A percentile compares a stretch with the other conserved stretches of the same genome.
phyloP scores from a whole-genome alignment of 2,888 invertebrate species.

The Oxyteleia sp. region DNA sequence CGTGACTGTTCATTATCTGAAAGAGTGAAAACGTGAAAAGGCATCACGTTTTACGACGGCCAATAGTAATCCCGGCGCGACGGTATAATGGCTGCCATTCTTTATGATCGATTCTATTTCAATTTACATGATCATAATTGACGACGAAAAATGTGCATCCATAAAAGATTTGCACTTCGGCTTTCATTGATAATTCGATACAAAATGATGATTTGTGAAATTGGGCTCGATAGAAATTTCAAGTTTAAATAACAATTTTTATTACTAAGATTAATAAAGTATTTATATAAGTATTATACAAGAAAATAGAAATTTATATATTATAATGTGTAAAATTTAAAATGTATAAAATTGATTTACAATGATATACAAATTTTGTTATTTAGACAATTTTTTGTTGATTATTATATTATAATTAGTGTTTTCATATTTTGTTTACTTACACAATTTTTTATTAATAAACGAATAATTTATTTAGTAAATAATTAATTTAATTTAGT shows the following conservation, averaged over 20 bases:
- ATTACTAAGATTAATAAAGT: background rate
- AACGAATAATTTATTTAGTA: no score
- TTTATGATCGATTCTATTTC: slow-evolving; percentile 53
- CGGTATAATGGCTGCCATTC: slow-evolving; percentile 33
- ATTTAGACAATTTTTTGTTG: no score
- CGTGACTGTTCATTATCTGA: slow-evolving; percentile 57
- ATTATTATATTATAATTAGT: no score
- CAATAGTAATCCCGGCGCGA: slow-evolving; percentile 39
- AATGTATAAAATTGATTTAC: no score
- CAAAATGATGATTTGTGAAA: background rate
- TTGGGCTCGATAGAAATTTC: background rate
- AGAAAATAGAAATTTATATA: no score
- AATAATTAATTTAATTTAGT: no score
- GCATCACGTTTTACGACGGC: slow-evolving; percentile 61
- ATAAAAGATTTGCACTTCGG: slow-evolving; percentile 13
- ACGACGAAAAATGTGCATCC: slow-evolving; percentile 18
- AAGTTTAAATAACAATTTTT: background rate
- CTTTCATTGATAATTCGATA: slow-evolving; percentile 19
- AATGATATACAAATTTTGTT: no score
- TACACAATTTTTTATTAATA: no score
- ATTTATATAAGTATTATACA: no score
- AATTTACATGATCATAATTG: slow-evolving; percentile 52
- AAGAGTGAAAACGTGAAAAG: slow-evolving; percentile 72
- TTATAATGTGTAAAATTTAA: no score
- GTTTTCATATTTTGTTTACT: no score